Evolutionary conservation across 2,797 vertebrate species (phyloP).

Genomic region (Diplodus puntazzo): DNA sequence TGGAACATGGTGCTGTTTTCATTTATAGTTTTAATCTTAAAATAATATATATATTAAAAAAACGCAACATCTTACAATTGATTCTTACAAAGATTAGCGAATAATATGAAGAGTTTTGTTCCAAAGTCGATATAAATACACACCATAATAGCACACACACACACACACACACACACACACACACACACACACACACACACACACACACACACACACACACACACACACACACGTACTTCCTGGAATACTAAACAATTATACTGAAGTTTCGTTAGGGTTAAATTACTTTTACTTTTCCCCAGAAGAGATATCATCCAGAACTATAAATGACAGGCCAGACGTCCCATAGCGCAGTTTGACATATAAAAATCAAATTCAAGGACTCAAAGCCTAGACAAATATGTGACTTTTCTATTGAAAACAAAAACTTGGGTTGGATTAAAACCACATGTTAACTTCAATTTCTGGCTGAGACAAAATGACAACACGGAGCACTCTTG

Average conservation of each 20-base stretch:
- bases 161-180: not conserved
- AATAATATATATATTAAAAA: too few relatives aligned
- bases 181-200: not conserved
- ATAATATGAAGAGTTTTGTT: too few relatives aligned
- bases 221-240: not conserved
- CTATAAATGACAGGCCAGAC: not conserved
- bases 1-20: not conserved
- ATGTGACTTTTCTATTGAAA: slow-evolving; percentile 24
- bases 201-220: not conserved
- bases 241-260: not conserved
- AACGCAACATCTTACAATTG: not conserved
- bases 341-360: slow-evolving; percentile 5
- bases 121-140: not conserved
- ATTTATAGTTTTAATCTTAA: slow-evolving; percentile 1
- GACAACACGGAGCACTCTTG: slow-evolving; percentile 13
- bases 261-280: slow-evolving; percentile 20
- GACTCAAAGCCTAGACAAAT: slow-evolving; percentile 2
- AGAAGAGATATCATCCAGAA: slow-evolving; percentile 3
- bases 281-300: slow-evolving; percentile 5
- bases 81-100: not conserved
- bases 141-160: not conserved
- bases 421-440: slow-evolving; percentile 31
- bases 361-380: slow-evolving; percentile 9
- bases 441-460: slow-evolving; percentile 43
- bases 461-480: slow-evolving; percentile 19